Percentiles rank a stretch among this genome's conserved stretches.
Conservation (phyloP, 2,888 invertebrate genomes). For the Tenthredo mesomela region DNA sequence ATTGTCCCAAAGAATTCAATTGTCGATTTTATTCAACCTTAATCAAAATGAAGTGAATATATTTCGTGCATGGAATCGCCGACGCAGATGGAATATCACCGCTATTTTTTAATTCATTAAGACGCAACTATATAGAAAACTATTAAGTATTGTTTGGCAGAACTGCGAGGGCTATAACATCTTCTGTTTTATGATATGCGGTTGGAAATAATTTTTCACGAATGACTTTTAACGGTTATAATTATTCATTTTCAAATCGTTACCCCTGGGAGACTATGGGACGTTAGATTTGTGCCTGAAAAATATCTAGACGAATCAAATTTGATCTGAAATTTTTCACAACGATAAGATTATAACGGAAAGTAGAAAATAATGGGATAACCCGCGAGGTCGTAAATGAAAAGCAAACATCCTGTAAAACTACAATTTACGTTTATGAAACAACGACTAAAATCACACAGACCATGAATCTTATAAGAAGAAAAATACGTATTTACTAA, state of each 20-base stretch:
- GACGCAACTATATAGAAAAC: background rate
- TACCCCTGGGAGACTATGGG: background rate
- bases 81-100: background rate
- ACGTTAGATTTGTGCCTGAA: background rate
- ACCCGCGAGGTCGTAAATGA: background rate
- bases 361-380: background rate
- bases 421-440: background rate
- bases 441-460: background rate
- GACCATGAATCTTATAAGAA: background rate
- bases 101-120: background rate
- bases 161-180: background rate
- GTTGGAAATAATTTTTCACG: background rate
- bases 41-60: background rate
- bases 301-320: background rate
- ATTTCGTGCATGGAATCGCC: background rate
- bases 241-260: conserved; percentile 7
- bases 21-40: background rate
- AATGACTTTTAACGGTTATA: background rate
- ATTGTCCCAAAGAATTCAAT: background rate
- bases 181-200: background rate
- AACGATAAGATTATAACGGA: background rate
- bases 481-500: background rate
- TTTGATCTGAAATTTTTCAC: background rate
- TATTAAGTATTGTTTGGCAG: background rate
- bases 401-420: background rate